Evolutionary conservation across 1,140 invertebrate species (phyloP).

Genomic region (Halictus rubicundus): DNA sequence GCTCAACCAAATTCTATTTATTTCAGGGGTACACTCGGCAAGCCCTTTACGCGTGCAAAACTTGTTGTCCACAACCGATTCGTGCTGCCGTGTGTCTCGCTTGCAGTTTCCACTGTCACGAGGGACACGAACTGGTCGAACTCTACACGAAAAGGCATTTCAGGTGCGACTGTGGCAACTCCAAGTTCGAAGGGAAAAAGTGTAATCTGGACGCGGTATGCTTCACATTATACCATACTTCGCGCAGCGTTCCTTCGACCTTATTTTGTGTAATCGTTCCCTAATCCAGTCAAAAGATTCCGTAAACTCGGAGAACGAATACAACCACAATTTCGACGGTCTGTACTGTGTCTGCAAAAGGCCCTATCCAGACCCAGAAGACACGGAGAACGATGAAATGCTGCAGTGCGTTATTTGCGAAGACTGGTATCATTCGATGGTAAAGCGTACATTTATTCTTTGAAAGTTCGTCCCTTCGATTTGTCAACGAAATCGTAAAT

Average conservation of each 20-base stretch:
- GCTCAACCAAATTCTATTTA: not conserved
- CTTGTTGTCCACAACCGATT: constrained; percentile 87
- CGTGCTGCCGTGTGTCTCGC: constrained; percentile 95
- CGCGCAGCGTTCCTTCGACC: not conserved
- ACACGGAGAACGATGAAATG: constrained; percentile 93
- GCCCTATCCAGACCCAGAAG: constrained; percentile 96
- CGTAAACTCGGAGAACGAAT: constrained; percentile 89
- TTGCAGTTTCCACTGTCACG: constrained; percentile 97
- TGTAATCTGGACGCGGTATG: constrained; percentile 87
- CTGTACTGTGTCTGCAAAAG: constrained; percentile 96
- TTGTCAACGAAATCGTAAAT: not conserved
- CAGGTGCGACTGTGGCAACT: constrained; percentile 98
- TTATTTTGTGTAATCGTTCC: too few species aligned
- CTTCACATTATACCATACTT: not conserved
- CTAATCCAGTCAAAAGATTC: constrained; percentile 81
- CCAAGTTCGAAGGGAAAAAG: constrained; percentile 87
- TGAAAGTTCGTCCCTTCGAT: not conserved
- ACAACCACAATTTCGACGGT: constrained; percentile 97
- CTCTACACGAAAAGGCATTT: constrained; percentile 98
- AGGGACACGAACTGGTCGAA: constrained; percentile 97
- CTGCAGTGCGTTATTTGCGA: constrained; percentile 98
- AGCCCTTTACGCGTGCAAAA: constrained; percentile 96
- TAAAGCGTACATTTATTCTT: constrained; percentile 56
- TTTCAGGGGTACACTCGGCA: constrained; percentile 95
- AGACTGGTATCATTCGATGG: constrained; percentile 96